A percentile compares a stretch with the other conserved stretches of the same genome.
Conservation (phyloP, 2,113 vertebrate species). For the Megaleporinus macrocephalus region DNA sequence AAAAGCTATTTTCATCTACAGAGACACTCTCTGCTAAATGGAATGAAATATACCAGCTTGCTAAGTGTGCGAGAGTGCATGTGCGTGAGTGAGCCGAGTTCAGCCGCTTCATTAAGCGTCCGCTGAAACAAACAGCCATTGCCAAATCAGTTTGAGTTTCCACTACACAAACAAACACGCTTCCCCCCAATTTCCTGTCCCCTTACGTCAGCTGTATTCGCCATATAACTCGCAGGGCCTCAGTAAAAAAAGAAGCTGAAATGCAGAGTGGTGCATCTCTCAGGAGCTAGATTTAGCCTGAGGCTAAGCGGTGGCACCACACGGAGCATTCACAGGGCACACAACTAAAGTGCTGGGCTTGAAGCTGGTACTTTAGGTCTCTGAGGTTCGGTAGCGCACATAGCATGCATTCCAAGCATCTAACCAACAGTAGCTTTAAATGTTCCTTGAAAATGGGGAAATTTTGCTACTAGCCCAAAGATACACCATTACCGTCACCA, state of each 20-base stretch:
- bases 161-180: conserved; percentile 9
- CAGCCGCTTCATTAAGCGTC: conserved; percentile 34
- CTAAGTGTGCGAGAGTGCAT: neutral
- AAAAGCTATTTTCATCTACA: conserved; percentile 53
- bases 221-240: conserved; percentile 42
- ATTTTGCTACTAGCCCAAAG: neutral
- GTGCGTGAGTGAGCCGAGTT: neutral
- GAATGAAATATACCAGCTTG: conserved; percentile 46
- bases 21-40: conserved; percentile 25
- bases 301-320: conserved; percentile 36
- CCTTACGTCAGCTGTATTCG: conserved; percentile 45
- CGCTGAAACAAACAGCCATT: conserved; percentile 43
- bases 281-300: conserved; percentile 53
- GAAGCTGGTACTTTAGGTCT: conserved; percentile 47
- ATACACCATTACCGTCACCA: neutral
- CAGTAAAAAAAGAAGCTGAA: conserved; percentile 28
- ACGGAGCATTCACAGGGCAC: conserved; percentile 32
- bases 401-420: conserved; percentile 48
- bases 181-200: conserved; percentile 47
- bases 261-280: conserved; percentile 25
- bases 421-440: conserved; percentile 13
- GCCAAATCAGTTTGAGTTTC: conserved; percentile 44
- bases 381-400: conserved; percentile 51
- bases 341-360: conserved; percentile 27
- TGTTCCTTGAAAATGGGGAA: neutral